Percentiles rank a stretch among this genome's conserved stretches.
These are phyloP conservation scores for Trichoplusia ni DNA, from an alignment of 1,140 invertebrate species.

Conservation along the genomic window DNA sequence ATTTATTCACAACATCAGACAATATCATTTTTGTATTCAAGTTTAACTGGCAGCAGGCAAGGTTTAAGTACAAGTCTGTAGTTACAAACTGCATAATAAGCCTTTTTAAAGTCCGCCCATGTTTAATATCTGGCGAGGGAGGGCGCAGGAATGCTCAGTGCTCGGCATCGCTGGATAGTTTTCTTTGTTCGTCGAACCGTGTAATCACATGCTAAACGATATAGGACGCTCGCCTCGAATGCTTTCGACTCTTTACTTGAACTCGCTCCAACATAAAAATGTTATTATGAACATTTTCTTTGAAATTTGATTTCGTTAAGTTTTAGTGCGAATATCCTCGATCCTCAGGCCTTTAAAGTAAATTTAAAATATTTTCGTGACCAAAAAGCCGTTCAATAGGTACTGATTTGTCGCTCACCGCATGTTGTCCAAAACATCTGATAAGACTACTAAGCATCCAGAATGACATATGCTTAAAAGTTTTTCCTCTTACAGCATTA, in stretches of 20 bases:
- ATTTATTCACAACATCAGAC: background rate
- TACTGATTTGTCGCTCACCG: constrained; percentile 44
- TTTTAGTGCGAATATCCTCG: too few species aligned
- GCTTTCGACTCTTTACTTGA: too few species aligned
- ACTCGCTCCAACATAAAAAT: too few species aligned
- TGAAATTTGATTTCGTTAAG: too few species aligned
- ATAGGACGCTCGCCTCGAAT: constrained; percentile 6
- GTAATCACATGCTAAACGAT: constrained; percentile 62
- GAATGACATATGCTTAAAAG: constrained; percentile 66
- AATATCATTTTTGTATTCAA: too few species aligned
- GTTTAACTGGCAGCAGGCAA: too few species aligned
- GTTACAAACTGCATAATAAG: background rate
- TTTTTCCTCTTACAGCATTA: background rate
- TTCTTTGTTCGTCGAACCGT: constrained; percentile 66
- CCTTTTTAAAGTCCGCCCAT: background rate
- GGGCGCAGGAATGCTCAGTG: background rate
- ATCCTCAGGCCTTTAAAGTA: too few species aligned
- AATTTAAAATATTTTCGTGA: too few species aligned
- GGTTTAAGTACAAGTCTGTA: too few species aligned
- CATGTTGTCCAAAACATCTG: constrained; percentile 61
- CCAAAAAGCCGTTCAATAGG: too few species aligned
- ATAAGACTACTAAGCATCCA: constrained; percentile 59
- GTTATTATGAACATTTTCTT: too few species aligned
- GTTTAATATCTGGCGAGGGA: constrained; percentile 18
- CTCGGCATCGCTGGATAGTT: constrained; percentile 47